Base-by-base conservation (phyloP, 2,888 invertebrate genomes). In the Taenaris catops region DNA sequence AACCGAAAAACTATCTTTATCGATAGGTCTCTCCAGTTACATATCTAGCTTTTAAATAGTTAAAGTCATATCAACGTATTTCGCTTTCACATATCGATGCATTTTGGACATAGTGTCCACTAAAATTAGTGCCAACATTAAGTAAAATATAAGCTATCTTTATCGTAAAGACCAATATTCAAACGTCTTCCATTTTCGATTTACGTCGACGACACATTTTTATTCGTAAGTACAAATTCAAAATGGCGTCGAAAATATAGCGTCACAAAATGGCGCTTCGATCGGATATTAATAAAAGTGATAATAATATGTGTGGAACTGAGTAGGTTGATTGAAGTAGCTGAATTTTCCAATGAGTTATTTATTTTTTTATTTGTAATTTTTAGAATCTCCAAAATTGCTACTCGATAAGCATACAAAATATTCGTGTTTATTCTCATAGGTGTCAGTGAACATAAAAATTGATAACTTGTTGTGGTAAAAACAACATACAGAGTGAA, bases 1-100 rank as follows among this genome's bases (percentile, higher is more conserved):
- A 92, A 55, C 94, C 95, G 46, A 94, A 94, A 67, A 96, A 96
- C 75, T 96, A 95, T 81, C 88, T 96, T 47, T 96, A 96, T 80
- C 79, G 86, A 79, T 86, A 84, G 58, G 55, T 41, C 11, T 10
- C 17, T 21, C 8, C 8, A 8, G 8, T 16, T 18, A 11, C 6
- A 32, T 1, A 7, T 2, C 16, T 41, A 36, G 19, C 7, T 26
- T 19, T 12, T 7, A 16, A 25, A 33, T 35, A 39, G 36, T 25
- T 42, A 38, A 23, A 48, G 64, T 67, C 63, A 61, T 58, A 53
- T 57, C 48, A 55, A 60, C 54, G 51, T 48, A 49, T 58, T 46
- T 51, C 50, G 60, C 67, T 69, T 65, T 57, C 57, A 58, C 52
- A 55, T 65, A 59, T 48, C 47, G 48, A 49, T 48, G 48, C 48